Conservation (phyloP, 2,113 vertebrate species). For the Raja brachyura region DNA sequence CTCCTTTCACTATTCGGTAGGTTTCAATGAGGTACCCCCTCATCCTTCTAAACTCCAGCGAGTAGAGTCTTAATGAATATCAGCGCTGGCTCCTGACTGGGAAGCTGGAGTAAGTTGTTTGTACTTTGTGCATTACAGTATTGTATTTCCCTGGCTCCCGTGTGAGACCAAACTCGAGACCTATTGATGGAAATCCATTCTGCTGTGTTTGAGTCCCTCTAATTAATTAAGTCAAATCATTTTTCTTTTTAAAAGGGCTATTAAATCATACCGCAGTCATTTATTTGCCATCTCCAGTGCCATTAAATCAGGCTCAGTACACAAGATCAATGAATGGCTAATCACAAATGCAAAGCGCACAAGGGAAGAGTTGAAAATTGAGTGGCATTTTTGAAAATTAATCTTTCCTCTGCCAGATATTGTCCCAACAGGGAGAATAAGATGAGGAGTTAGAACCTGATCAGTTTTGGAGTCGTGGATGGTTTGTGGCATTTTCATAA, state of each 20-base stretch:
- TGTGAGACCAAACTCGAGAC: too few species aligned
- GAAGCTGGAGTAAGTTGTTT: not conserved
- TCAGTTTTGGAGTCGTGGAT: not conserved
- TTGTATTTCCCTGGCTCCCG: not conserved
- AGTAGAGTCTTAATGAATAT: too few species aligned
- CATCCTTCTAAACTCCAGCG: too few species aligned
- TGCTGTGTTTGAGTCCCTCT: constrained; percentile 7
- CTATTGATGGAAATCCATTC: not conserved
- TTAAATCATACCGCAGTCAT: constrained; percentile 22
- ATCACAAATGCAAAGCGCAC: not conserved
- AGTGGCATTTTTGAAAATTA: not conserved
- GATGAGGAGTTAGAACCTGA: not conserved
- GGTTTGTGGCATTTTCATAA: not conserved
- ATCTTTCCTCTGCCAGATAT: not conserved
- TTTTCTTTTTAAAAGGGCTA: constrained; percentile 22
- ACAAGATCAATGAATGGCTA: constrained; percentile 4
- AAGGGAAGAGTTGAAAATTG: not conserved
- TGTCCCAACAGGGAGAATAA: too few species aligned
- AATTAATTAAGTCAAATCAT: constrained; percentile 29
- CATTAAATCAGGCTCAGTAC: not conserved
- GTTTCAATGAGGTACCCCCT: too few species aligned
- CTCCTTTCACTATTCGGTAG: too few species aligned
- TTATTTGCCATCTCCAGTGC: not conserved
- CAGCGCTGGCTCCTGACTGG: not conserved
- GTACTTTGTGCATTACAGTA: not conserved